These are phyloP conservation scores for Atopsyche davidsoni DNA, from an alignment of 1,140 invertebrate species.

Conservation along the genomic window DNA sequence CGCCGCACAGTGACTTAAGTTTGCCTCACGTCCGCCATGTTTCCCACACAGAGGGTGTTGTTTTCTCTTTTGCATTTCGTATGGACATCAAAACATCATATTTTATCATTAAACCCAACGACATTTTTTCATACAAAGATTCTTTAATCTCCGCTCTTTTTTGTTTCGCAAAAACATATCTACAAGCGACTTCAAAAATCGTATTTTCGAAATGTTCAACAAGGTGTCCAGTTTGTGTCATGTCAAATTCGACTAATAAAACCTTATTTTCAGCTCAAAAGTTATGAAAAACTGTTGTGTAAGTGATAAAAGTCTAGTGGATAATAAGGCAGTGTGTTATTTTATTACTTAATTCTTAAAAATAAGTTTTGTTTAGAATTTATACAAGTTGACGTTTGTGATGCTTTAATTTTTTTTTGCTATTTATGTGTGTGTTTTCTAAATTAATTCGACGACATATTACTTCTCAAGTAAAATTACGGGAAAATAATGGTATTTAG, in stretches of 20 bases:
- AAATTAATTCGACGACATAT: too few relatives aligned
- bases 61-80: conserved; percentile 15
- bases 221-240: background rate
- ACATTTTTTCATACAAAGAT: too few relatives aligned
- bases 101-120: too few relatives aligned
- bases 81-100: too few relatives aligned
- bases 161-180: too few relatives aligned
- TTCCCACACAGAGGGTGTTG: conserved; percentile 30
- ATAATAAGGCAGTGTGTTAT: background rate
- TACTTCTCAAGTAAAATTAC: too few relatives aligned
- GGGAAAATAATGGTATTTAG: too few relatives aligned
- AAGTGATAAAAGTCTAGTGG: background rate
- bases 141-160: too few relatives aligned
- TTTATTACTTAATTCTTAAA: background rate
- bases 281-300: background rate
- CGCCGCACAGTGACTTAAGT: conserved; percentile 44
- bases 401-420: conserved; percentile 6
- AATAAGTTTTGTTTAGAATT: background rate
- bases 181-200: too few relatives aligned
- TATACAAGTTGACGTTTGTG: background rate
- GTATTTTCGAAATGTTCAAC: too few relatives aligned
- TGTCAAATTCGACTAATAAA: background rate
- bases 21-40: conserved; percentile 46
- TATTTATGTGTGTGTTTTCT: too few relatives aligned
- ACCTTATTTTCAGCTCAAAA: too few relatives aligned